Percentiles rank a stretch among this genome's conserved stretches.
These are phyloP conservation scores for Campaea margaritaria DNA, from an alignment of 2,888 invertebrate genomes.

Conservation along the genomic window DNA sequence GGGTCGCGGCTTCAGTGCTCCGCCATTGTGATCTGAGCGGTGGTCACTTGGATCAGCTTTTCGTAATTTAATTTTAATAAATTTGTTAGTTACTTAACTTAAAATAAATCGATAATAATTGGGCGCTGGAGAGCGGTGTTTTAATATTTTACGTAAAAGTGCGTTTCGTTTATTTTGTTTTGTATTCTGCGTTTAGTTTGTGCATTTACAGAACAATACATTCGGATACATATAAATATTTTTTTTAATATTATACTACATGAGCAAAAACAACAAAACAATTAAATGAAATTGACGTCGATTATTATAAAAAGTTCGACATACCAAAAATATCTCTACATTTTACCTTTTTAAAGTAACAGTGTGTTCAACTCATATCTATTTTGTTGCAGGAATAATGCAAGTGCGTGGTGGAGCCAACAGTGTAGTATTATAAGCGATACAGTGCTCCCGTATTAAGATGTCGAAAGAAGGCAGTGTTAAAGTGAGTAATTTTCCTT, in stretches of 20 bases:
- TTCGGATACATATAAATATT: too few relatives aligned
- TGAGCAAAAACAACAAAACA: too few relatives aligned
- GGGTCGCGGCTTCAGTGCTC: not conserved
- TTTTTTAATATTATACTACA: too few relatives aligned
- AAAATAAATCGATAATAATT: not conserved
- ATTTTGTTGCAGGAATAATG: slow-evolving; percentile 23
- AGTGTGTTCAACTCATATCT: not conserved
- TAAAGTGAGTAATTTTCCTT: slow-evolving; percentile 20
- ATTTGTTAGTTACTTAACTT: too few relatives aligned
- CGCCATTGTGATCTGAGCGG: not conserved
- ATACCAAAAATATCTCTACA: too few relatives aligned
- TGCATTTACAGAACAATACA: too few relatives aligned
- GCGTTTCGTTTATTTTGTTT: too few relatives aligned
- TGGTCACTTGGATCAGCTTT: not conserved
- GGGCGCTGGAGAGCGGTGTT: not conserved
- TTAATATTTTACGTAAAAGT: not conserved
- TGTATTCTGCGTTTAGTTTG: too few relatives aligned
- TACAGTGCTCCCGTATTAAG: slow-evolving; percentile 1
- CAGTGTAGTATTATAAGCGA: not conserved
- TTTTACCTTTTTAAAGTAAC: not conserved
- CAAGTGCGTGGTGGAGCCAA: not conserved
- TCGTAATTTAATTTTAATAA: not conserved
- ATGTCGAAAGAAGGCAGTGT: slow-evolving; percentile 34
- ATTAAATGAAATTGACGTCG: too few relatives aligned
- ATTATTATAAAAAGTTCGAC: too few relatives aligned